Evolutionary conservation across 2,888 invertebrate species (phyloP).

Genomic region (Drosophila flavopinicola): DNA sequence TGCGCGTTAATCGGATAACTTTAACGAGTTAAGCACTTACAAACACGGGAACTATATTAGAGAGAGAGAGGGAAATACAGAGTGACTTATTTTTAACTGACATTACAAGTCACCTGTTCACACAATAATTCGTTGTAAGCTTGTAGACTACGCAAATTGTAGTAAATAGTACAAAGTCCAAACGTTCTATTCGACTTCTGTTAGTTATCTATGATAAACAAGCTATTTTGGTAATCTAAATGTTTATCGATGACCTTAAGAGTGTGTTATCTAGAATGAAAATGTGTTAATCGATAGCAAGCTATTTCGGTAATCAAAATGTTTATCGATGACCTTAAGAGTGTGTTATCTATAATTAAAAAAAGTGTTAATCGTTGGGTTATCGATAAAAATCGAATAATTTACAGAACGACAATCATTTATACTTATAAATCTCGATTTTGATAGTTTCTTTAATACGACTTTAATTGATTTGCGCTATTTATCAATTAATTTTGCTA

Average conservation of each 20-base stretch:
- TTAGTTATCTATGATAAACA: too few species aligned
- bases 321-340: too few species aligned
- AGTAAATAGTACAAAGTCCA: too few species aligned
- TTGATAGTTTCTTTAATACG: too few species aligned
- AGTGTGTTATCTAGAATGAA: neutral
- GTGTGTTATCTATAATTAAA: too few species aligned
- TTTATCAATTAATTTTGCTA: neutral
- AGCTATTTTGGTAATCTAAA: neutral
- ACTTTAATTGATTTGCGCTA: neutral
- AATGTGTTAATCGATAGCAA: too few species aligned
- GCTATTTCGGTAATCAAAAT: too few species aligned
- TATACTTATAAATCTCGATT: too few species aligned
- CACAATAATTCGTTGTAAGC: neutral
- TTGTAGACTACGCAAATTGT: neutral
- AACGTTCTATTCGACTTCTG: too few species aligned
- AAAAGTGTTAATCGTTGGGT: neutral
- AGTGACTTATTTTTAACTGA: neutral
- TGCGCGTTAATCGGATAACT: slow-evolving; percentile 10
- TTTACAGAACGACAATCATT: too few species aligned
- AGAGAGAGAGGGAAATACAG: neutral
- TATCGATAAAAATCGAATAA: neutral
- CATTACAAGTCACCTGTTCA: slow-evolving; percentile 2
- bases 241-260: neutral
- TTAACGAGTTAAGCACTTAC: slow-evolving; percentile 1
- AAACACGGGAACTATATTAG: neutral